Evolutionary conservation across 2,797 vertebrate species (phyloP).

Genomic region (Molossus molossus): DNA sequence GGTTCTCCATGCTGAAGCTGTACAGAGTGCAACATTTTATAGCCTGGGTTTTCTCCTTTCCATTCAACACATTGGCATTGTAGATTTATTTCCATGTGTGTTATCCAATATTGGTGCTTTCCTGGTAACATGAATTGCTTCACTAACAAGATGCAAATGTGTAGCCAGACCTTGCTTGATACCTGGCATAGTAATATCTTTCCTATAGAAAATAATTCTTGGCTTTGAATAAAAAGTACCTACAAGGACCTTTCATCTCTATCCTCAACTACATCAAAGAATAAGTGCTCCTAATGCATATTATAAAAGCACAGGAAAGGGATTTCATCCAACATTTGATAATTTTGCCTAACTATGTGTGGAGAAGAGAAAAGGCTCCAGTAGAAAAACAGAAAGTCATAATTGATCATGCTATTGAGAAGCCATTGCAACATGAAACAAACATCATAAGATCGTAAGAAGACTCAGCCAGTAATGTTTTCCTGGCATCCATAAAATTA

Average conservation of each 20-base stretch:
- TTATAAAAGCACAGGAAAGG: conserved; percentile 42
- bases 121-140: conserved; percentile 14
- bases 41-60: neutral
- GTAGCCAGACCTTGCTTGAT: conserved; percentile 8
- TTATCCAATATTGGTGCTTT: neutral
- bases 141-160: neutral
- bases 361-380: conserved; percentile 57
- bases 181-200: conserved; percentile 36
- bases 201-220: conserved; percentile 46
- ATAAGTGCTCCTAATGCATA: conserved; percentile 42
- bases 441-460: conserved; percentile 57
- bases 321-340: conserved; percentile 52
- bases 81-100: neutral
- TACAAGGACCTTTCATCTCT: conserved; percentile 68
- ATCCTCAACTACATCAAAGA: conserved; percentile 70
- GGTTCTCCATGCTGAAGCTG: neutral
- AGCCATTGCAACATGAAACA: conserved; percentile 73
- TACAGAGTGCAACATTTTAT: neutral
- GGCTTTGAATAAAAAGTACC: conserved; percentile 68
- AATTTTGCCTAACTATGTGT: conserved; percentile 67
- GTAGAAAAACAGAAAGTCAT: conserved; percentile 56
- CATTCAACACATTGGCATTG: neutral
- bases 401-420: conserved; percentile 74
- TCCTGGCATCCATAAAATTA: conserved; percentile 77
- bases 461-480: conserved; percentile 65